phyloP scores from a whole-genome alignment of 2,113 vertebrate species.

The Ariopsis seemanni region DNA sequence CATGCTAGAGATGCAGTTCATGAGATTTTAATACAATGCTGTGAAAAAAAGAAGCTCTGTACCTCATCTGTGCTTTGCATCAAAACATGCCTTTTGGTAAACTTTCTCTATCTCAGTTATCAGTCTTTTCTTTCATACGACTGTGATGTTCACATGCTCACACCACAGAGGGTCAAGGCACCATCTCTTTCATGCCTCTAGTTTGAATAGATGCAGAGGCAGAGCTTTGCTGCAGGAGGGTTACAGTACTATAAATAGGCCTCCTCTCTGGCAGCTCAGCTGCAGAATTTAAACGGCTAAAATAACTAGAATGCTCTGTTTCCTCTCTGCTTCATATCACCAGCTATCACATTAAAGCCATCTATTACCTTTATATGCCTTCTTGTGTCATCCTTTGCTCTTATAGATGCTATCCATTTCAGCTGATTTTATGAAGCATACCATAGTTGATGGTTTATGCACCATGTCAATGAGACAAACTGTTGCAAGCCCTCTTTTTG shows the following conservation, averaged over 20 bases:
- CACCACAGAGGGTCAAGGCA: slow-evolving; percentile 30
- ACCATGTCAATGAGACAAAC: neutral
- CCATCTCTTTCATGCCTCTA: slow-evolving; percentile 37
- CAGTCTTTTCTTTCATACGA: slow-evolving; percentile 23
- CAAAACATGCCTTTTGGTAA: neutral
- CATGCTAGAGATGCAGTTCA: slow-evolving; percentile 53
- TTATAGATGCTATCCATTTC: neutral
- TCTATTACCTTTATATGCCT: neutral
- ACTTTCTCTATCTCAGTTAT: slow-evolving; percentile 2
- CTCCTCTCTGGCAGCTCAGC: slow-evolving; percentile 58
- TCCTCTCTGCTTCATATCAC: slow-evolving; percentile 12
- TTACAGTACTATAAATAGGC: slow-evolving; percentile 68
- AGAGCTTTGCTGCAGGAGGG: slow-evolving; percentile 60
- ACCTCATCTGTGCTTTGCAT: neutral
- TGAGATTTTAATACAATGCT: slow-evolving; percentile 11
- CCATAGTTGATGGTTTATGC: neutral
- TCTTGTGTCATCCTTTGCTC: neutral
- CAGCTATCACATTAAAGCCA: neutral
- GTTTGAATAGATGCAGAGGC: slow-evolving; percentile 68
- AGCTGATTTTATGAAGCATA: neutral
- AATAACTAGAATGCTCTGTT: slow-evolving; percentile 30
- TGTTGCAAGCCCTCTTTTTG: slow-evolving; percentile 12
- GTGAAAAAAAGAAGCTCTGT: neutral
- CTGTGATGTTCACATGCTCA: slow-evolving; percentile 34
- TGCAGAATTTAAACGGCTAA: slow-evolving; percentile 51